Percentiles rank a stretch among this genome's conserved stretches.
Evolutionary conservation across 2,888 invertebrate genomes (phyloP).

Genomic region (Crocallis elinguaria): DNA sequence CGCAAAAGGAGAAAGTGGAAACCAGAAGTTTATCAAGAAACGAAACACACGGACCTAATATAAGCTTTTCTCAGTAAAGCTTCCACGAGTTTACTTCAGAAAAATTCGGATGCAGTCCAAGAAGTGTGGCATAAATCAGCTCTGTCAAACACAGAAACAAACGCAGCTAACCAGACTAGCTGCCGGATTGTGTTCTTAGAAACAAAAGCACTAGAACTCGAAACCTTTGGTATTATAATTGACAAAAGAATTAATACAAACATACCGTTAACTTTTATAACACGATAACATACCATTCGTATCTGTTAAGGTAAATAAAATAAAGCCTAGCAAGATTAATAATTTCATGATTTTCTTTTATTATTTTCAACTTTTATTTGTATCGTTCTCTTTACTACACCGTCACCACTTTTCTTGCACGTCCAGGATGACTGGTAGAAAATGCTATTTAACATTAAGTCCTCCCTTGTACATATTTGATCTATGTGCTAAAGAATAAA

Average conservation of each 20-base stretch:
- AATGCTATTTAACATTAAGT: no score
- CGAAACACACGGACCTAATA: not conserved
- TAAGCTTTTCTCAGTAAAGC: not conserved
- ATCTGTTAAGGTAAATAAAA: constrained; percentile 7
- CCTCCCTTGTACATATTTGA: no score
- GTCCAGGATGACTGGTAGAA: no score
- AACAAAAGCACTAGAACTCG: not conserved
- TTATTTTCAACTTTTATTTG: no score
- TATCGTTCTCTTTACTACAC: no score
- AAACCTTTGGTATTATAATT: not conserved
- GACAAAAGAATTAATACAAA: not conserved
- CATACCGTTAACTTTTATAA: not conserved
- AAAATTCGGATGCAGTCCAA: not conserved
- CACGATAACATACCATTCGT: not conserved
- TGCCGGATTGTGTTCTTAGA: not conserved
- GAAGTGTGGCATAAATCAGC: constrained; percentile 6
- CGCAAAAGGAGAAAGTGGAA: not conserved
- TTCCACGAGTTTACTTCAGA: not conserved
- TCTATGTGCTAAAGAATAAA: no score
- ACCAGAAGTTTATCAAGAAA: not conserved
- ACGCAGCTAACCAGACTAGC: not conserved
- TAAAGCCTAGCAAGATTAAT: constrained; percentile 7
- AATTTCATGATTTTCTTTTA: no score
- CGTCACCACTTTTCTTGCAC: no score
- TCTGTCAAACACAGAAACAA: constrained; percentile 6